phyloP scores from a whole-genome alignment of 1,140 invertebrate genomes.

The Telenomus remus region DNA sequence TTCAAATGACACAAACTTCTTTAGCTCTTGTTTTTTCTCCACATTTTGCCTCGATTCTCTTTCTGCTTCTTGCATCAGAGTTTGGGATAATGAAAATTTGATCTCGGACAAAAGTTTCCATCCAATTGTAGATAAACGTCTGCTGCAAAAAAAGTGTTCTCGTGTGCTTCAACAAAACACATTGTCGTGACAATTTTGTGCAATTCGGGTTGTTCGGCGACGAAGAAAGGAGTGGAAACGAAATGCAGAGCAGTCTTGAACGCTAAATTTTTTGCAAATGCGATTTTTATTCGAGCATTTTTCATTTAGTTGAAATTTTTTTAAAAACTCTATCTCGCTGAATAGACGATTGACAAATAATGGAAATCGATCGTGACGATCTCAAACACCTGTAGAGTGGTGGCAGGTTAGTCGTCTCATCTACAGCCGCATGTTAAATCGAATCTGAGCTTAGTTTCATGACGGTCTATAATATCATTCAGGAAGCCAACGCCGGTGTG shows the following conservation, averaged over 20 bases:
- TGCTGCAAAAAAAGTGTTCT: too few relatives aligned
- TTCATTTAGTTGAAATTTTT: too few relatives aligned
- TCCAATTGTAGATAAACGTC: too few relatives aligned
- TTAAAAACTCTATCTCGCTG: too few relatives aligned
- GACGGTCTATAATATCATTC: slow-evolving; percentile 36
- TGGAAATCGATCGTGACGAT: slow-evolving; percentile 38
- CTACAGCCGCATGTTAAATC: slow-evolving; percentile 12
- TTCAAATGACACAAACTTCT: neutral
- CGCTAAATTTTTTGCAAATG: slow-evolving; percentile 8
- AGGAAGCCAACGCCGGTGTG: slow-evolving; percentile 8
- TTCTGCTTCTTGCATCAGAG: too few relatives aligned
- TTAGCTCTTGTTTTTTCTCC: neutral
- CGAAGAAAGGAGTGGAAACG: neutral
- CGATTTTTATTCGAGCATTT: too few relatives aligned
- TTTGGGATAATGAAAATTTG: too few relatives aligned
- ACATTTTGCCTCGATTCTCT: too few relatives aligned
- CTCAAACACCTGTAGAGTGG: slow-evolving; percentile 37
- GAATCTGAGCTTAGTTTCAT: slow-evolving; percentile 35
- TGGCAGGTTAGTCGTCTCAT: slow-evolving; percentile 19
- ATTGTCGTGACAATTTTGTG: too few relatives aligned
- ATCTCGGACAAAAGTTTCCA: too few relatives aligned
- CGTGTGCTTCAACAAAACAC: too few relatives aligned
- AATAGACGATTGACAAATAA: slow-evolving; percentile 34
- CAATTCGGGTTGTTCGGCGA: neutral
- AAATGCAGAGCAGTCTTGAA: neutral